Base-by-base conservation (phyloP, 2,888 invertebrate species). In the Osmoderma eremita region DNA sequence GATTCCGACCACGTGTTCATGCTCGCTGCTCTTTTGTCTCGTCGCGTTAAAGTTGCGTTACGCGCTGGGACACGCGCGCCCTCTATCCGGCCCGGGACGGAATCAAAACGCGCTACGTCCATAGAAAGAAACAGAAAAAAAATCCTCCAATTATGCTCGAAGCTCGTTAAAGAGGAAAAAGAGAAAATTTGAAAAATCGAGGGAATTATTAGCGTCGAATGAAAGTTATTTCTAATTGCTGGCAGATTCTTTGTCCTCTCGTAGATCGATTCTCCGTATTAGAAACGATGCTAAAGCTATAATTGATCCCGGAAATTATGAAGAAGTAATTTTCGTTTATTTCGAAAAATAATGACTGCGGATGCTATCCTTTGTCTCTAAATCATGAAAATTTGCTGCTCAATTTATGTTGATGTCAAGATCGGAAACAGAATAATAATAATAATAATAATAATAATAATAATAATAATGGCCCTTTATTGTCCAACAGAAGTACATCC, bases 1-100 rank as follows among this genome's bases (percentile, higher is more conserved):
- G 58, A 61, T 61, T 61, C 24, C 30, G 45, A 45, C 58, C 58
- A 61, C 58, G 58, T 61, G 58, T 61, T 42, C 58, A 45, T 61
- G 58, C 45, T 42, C 58, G 58, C 13, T 61, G 45, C 45, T 61
- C 58, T 61, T 61, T 61, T 61, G 58, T 61, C 58, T 48, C 20
- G 48, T 30, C 45, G 45, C 18, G 38, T 36, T 53, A 51, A 13
- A 51, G 24, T 38, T 54, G 18, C 36, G 53, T 15, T 22, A 41
- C 41, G 56, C 39, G 45, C 24, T 22, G 15, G 17, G 6, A 30
- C 30, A 17, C 36, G 17, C 15, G 8, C 15, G 15, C 36, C 18
- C 53, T 13, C 13, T 42, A 1, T 42, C 17, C 5, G 10, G 6
- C 4, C 42, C 13, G 12, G 4, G 42, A 5, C 42, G 13, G 42